Conservation (phyloP, 2,113 vertebrate genomes). For the Passer montanus region DNA sequence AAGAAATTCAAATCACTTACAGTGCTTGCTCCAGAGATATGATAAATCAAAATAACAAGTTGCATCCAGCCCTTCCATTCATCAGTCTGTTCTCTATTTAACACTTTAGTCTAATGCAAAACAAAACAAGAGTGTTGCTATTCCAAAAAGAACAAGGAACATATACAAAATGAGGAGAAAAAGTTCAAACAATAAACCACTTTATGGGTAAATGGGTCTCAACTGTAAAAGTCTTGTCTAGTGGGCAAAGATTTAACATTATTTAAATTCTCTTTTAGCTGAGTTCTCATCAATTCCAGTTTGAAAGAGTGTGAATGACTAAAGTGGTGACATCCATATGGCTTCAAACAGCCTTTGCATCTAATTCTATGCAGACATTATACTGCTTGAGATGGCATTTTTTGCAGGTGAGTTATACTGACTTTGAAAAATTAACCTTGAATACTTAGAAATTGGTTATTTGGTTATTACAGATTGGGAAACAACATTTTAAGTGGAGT, state of each 20-base stretch:
- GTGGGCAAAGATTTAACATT: background rate
- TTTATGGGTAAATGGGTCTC: background rate
- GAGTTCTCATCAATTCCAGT: background rate
- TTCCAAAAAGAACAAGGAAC: conserved; percentile 51
- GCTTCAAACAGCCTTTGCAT: background rate
- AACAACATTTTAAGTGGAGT: background rate
- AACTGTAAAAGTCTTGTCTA: background rate
- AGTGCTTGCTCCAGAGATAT: conserved; percentile 96
- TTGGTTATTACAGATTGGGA: background rate
- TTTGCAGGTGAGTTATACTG: background rate
- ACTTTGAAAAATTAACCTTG: background rate
- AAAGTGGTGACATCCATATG: background rate
- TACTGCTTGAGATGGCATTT: background rate
- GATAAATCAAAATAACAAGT: conserved; percentile 97
- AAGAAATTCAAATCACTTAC: conserved; percentile 78
- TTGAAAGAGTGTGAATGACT: background rate
- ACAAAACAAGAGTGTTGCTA: conserved; percentile 56
- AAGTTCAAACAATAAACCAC: conserved; percentile 31
- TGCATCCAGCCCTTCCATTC: conserved; percentile 99
- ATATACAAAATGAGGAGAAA: conserved; percentile 50
- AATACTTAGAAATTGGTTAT: background rate
- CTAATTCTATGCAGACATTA: background rate
- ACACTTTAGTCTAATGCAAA: conserved; percentile 86
- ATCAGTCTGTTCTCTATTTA: conserved; percentile 98
- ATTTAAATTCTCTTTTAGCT: background rate